These are phyloP conservation scores for Leptogaster cylindrica DNA, from an alignment of 2,888 invertebrate species.

Conservation along the genomic window DNA sequence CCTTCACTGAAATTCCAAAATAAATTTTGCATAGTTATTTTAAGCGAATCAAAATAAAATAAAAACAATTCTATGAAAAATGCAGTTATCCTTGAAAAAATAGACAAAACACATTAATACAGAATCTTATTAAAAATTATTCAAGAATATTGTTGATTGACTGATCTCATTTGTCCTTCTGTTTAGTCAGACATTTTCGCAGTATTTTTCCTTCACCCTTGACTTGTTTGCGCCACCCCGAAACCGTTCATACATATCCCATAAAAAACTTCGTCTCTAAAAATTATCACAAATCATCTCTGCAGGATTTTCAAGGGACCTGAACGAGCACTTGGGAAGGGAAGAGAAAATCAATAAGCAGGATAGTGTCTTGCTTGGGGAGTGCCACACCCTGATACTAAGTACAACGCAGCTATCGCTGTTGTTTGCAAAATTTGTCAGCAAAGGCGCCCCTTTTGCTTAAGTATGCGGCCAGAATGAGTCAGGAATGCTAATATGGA, in stretches of 20 bases:
- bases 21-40: too few relatives aligned
- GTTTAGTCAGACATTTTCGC: too few relatives aligned
- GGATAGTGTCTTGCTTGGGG: conserved; percentile 41
- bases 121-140: too few relatives aligned
- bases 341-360: conserved; percentile 42
- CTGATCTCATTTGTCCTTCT: too few relatives aligned
- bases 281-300: conserved; percentile 43
- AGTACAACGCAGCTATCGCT: conserved; percentile 9
- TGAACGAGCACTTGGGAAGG: not conserved
- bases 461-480: not conserved
- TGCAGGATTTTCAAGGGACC: conserved; percentile 13
- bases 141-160: too few relatives aligned
- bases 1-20: too few relatives aligned
- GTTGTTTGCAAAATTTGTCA: conserved; percentile 56
- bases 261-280: conserved; percentile 23
- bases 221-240: not conserved
- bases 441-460: not conserved
- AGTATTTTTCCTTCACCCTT: not conserved
- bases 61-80: too few relatives aligned
- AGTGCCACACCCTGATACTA: conserved; percentile 45
- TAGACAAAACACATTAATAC: too few relatives aligned
- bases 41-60: too few relatives aligned
- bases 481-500: conserved; percentile 21
- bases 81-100: too few relatives aligned
- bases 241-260: conserved; percentile 16